Evolutionary conservation across 1,140 invertebrate genomes (phyloP).

Genomic region (Nasonia vitripennis): DNA sequence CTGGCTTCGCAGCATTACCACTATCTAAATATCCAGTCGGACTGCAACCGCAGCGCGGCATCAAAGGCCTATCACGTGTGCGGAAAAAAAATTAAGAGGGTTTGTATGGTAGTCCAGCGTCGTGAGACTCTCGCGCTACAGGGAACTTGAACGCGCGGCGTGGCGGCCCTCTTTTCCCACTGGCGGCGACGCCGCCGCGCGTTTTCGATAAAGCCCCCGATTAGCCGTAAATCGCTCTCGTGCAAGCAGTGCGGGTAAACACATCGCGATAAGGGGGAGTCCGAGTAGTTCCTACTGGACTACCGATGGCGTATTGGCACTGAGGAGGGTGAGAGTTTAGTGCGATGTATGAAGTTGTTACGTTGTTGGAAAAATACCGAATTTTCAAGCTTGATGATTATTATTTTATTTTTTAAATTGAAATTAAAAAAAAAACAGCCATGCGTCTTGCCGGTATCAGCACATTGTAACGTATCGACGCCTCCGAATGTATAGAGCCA

Average conservation of each 20-base stretch:
- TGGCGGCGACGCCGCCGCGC: not conserved
- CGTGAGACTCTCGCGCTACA: not conserved
- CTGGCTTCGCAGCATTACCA: not conserved
- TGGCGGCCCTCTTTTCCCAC: conserved; percentile 50
- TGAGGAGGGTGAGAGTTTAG: no score
- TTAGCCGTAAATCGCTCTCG: conserved; percentile 38
- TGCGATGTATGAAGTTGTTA: no score
- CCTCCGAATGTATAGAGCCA: no score
- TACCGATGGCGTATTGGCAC: no score
- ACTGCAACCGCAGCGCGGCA: conserved; percentile 5
- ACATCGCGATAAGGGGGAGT: conserved; percentile 1
- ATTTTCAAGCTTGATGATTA: no score
- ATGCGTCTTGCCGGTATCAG: no score
- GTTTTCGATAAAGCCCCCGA: conserved; percentile 36
- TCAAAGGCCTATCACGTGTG: not conserved
- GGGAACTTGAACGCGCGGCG: conserved; percentile 37
- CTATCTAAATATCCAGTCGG: conserved; percentile 19
- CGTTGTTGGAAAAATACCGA: no score
- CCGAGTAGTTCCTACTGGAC: no score
- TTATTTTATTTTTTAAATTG: no score
- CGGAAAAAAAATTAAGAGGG: not conserved
- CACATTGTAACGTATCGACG: no score
- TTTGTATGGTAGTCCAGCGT: not conserved
- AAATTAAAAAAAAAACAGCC: no score
- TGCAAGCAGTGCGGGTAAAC: not conserved